Base-by-base conservation (phyloP, 2,888 invertebrate species). In the Lasioglossum lativentre region DNA sequence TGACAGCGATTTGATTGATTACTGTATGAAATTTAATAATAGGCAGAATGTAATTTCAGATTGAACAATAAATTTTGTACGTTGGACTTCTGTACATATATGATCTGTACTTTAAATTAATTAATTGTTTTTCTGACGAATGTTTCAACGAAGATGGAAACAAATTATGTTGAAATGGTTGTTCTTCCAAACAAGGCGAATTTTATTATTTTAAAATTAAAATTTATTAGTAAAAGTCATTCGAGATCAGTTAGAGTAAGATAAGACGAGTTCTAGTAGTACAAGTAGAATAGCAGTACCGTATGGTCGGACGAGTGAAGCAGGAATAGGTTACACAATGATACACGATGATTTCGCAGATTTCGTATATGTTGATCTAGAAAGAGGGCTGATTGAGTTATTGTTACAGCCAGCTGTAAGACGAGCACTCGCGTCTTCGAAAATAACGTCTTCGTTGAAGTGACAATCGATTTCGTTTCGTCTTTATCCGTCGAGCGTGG, bases 371-470 rank as follows among this genome's bases (percentile, higher is more conserved):
- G 30, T 38, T 23, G 66, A 23, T 23, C 38, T 6, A 10, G 1
- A 68, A 68, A 38, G 23, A 68, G 23, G 3, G 23, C 10, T 4
- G 23, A 23, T 34, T 3, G 34, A 68, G 23, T 38, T 63, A 63
- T 63, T 68, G 8, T 68, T 23, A 19, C 38, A 38, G 68, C 23
- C 1, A 38, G 12, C 4, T 34, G 68, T 4, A 10, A 23, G 34
- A 38, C 76, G 72, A 76, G 38, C 76, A 40, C 56, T 76, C 73
- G 23, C n/a, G 71, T 63, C 63, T 63, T 63, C 70, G 23, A 56
- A 34, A 85, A 78, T 85, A 83, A 78, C 75, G 84, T 73, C 73
- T 72, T 42, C 84, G 76, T 76, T 76, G 59, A 76, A 76, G 40
- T 63, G 75, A 73, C 79, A 59, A 77, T 79, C 85, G 85, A 83